A percentile compares a stretch with the other conserved stretches of the same genome.
phyloP scores from a whole-genome alignment of 1,140 invertebrate genomes.

The Drosophila elegans region DNA sequence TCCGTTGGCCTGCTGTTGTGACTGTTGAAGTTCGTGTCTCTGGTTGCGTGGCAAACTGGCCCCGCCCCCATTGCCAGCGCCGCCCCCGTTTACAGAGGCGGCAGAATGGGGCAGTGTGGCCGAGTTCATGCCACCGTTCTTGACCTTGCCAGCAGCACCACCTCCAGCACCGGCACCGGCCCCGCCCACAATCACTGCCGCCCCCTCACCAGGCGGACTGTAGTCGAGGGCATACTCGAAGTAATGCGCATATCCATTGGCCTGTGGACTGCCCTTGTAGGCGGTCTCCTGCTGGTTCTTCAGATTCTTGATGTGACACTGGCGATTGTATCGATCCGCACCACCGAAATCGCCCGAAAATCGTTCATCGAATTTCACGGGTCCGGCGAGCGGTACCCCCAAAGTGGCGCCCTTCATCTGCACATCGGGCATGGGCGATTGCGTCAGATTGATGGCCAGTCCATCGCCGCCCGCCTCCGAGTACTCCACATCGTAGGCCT shows the following conservation, averaged over 20 bases:
- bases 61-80: slow-evolving; percentile 35
- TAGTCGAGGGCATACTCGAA: slow-evolving; percentile 94
- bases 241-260: slow-evolving; percentile 95
- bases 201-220: slow-evolving; percentile 88
- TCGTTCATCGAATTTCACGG: slow-evolving; percentile 90
- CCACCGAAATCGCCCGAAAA: slow-evolving; percentile 93
- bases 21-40: slow-evolving; percentile 66
- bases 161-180: not conserved
- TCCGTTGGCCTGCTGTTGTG: slow-evolving; percentile 72
- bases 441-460: slow-evolving; percentile 75
- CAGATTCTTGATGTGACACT: slow-evolving; percentile 71
- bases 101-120: slow-evolving; percentile 79
- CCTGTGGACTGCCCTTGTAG: slow-evolving; percentile 87
- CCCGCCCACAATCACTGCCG: not conserved
- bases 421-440: slow-evolving; percentile 75
- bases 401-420: slow-evolving; percentile 85
- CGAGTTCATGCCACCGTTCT: slow-evolving; percentile 67
- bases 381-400: slow-evolving; percentile 90
- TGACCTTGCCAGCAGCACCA: slow-evolving; percentile 32
- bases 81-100: slow-evolving; percentile 1
- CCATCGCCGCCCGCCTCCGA: slow-evolving; percentile 85
- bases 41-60: slow-evolving; percentile 77
- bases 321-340: slow-evolving; percentile 67
- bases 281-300: slow-evolving; percentile 84
- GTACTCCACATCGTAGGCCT: slow-evolving; percentile 88